phyloP scores from a whole-genome alignment of 2,113 vertebrate genomes.

The Tychaedon coryphoeus region DNA sequence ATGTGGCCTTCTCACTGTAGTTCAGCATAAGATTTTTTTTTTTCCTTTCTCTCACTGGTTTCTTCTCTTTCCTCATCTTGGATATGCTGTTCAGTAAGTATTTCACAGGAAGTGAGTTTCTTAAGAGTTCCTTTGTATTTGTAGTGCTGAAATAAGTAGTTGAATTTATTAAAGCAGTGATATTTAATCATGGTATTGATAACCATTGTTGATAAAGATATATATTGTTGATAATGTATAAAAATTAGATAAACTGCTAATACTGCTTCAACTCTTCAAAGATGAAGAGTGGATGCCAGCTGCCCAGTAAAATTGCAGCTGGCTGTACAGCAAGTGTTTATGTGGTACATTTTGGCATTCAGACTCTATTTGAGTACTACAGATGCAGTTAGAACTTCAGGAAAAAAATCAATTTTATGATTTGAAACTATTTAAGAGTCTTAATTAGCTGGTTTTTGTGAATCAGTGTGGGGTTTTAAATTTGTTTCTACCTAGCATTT shows the following conservation, averaged over 20 bases:
- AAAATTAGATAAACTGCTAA: neutral
- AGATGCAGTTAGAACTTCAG: neutral
- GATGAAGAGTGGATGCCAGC: neutral
- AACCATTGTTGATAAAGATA: neutral
- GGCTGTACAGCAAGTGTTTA: neutral
- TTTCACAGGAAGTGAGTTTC: neutral
- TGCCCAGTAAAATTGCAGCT: neutral
- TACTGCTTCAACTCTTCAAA: neutral
- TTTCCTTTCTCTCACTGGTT: constrained; percentile 16
- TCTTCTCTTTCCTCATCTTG: constrained; percentile 20
- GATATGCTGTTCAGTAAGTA: constrained; percentile 10
- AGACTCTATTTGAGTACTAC: neutral
- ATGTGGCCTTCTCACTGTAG: neutral
- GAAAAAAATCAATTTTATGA: neutral
- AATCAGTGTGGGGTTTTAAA: neutral
- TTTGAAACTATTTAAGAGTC: neutral
- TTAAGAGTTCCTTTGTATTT: neutral
- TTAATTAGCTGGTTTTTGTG: neutral
- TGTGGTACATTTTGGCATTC: neutral
- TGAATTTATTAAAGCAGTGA: neutral
- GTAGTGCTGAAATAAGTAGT: neutral
- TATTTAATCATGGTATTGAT: neutral
- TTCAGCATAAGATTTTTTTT: neutral
- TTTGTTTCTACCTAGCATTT: neutral
- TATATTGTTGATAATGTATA: neutral